A percentile compares a stretch with the other conserved stretches of the same genome.
Conservation (phyloP, 1,140 invertebrate species). For the Heliconius congener region DNA sequence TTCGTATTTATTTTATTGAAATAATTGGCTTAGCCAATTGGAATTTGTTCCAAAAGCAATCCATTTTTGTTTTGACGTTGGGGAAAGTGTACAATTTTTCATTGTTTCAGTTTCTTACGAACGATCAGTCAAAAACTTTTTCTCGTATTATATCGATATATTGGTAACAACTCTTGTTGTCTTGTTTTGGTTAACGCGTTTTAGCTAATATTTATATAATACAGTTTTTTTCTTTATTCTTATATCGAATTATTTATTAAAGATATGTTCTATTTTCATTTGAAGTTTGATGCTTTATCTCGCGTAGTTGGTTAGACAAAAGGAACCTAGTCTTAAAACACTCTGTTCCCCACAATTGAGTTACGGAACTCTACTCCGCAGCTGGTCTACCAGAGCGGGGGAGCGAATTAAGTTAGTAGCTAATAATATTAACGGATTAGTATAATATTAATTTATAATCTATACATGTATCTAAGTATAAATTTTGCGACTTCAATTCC, state of each 20-base stretch:
- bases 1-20: slow-evolving; percentile 16
- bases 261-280: background rate
- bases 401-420: too few species aligned
- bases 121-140: slow-evolving; percentile 39
- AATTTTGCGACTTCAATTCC: too few species aligned
- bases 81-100: slow-evolving; percentile 25
- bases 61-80: slow-evolving; percentile 38
- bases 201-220: background rate
- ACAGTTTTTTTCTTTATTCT: background rate
- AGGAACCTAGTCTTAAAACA: too few species aligned
- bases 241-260: background rate
- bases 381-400: too few species aligned
- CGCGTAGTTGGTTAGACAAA: too few species aligned
- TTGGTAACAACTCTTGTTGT: slow-evolving; percentile 20
- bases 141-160: slow-evolving; percentile 14
- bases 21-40: slow-evolving; percentile 22
- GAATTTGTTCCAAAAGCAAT: slow-evolving; percentile 28
- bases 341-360: too few species aligned
- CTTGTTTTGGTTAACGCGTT: slow-evolving; percentile 19
- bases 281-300: too few species aligned
- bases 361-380: too few species aligned
- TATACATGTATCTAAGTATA: too few species aligned
- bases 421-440: too few species aligned
- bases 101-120: slow-evolving; percentile 28
- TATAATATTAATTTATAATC: too few species aligned